phyloP scores from a whole-genome alignment of 2,888 invertebrate genomes.

The Desoria tigrina region DNA sequence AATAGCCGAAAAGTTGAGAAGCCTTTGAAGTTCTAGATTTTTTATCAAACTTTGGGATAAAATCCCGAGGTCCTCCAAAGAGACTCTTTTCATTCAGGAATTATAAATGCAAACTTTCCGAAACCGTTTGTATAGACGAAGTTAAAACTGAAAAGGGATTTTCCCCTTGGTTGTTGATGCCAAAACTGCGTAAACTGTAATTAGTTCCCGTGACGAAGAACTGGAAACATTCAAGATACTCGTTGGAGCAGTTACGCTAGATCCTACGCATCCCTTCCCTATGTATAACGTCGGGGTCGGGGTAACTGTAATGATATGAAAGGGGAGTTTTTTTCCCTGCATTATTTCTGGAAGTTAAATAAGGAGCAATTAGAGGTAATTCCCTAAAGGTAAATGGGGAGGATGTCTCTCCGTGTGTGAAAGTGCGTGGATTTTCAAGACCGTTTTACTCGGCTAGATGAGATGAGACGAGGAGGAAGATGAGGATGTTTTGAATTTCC shows the following conservation, averaged over 20 bases:
- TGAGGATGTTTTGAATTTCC: slow-evolving; percentile 20
- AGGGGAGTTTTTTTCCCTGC: not conserved
- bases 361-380: slow-evolving; percentile 10
- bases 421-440: not conserved
- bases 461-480: not conserved
- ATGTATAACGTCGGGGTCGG: no score
- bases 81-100: no score
- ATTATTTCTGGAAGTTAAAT: slow-evolving; percentile 3
- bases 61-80: no score
- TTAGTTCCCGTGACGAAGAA: not conserved
- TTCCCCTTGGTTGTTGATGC: slow-evolving; percentile 1
- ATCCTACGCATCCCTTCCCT: no score
- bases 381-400: not conserved
- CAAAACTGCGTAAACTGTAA: no score
- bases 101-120: no score
- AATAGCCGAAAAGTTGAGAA: no score
- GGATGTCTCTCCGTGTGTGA: slow-evolving; percentile 3
- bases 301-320: not conserved
- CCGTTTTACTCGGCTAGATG: no score
- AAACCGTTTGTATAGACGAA: no score
- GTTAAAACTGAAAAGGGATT: not conserved
- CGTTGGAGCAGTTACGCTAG: no score
- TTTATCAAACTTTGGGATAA: no score
- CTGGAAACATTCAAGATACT: not conserved
- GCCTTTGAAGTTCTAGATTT: no score